Base-by-base conservation (phyloP, 2,888 invertebrate genomes). In the Linnaemya vulpina region DNA sequence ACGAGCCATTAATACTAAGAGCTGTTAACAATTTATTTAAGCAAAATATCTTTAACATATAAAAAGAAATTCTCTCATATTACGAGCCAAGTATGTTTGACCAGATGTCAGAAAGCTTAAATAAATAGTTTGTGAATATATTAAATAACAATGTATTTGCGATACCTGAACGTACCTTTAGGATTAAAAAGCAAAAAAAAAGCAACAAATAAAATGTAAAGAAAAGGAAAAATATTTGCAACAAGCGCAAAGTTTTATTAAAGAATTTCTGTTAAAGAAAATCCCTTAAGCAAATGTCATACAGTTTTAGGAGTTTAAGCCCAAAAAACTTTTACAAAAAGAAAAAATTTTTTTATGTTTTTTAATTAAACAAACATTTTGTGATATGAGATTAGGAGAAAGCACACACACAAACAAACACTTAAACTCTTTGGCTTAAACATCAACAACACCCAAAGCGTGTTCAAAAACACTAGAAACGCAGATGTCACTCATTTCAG, bases 401-500 rank as follows among this genome's bases (percentile, higher is more conserved):
- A 20, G 20, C 10, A 51, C 13, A 20, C 20, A 51, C 51, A 51
- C 51, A 49, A 49, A 30, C 3, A 30, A 49, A 30, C 3, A 30
- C 11, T 30, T 67, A 3, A 10, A 17, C n/a, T 13, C 30, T 8
- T 60, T 55, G 8, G 5, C 25, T 3, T 7, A 2, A 5, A 15
- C 43, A 43, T 22, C 13, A 43, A 55, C 1, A 7, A 3, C 11
- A 49, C 49, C n/a, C 15, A 20, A 5, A 40, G 30, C 30, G 30
- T 30, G 30, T 30, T 30, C 20, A 40, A 38, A 15, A 10, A 51
- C 13, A 40, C 17, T 9, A 40, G n/a, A 46, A 51, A 22, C 53
- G 38, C 71, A 71, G 58, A 30, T 80, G 80, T 68, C 30, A 67
- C 43, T 55, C 53, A 20, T 46, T 20, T 65, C n/a, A 49, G 10